Evolutionary conservation across 1,140 invertebrate genomes (phyloP).

Genomic region (Trissolcus basalis): DNA sequence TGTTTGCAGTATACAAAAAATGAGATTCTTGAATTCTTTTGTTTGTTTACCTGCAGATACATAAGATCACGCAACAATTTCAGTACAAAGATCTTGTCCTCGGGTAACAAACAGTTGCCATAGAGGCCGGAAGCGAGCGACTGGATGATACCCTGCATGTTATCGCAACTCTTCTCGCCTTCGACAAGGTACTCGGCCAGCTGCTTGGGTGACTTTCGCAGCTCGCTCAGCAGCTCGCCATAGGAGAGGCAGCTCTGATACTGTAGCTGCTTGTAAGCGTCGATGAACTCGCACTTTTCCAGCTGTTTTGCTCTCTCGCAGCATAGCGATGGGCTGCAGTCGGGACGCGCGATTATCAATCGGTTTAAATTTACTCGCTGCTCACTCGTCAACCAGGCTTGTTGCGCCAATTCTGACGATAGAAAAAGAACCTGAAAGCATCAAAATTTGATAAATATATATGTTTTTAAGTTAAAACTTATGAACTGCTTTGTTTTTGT

Average conservation of each 20-base stretch:
- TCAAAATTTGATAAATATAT: too few species aligned
- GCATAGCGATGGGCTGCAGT: constrained; percentile 84
- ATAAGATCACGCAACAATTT: constrained; percentile 88
- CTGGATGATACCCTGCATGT: constrained; percentile 82
- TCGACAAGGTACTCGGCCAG: constrained; percentile 86
- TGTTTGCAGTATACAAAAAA: too few species aligned
- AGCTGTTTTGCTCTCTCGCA: constrained; percentile 86
- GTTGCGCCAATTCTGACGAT: constrained; percentile 83
- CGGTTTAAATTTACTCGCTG: constrained; percentile 90
- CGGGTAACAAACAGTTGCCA: constrained; percentile 85
- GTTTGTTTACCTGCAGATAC: constrained; percentile 84
- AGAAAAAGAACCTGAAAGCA: constrained; percentile 77
- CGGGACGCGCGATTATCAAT: constrained; percentile 84
- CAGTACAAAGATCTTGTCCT: constrained; percentile 88
- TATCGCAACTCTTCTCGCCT: constrained; percentile 83
- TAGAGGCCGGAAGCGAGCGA: constrained; percentile 89
- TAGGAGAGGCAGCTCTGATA: constrained; percentile 87
- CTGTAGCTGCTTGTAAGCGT: constrained; percentile 90
- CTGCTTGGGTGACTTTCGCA: constrained; percentile 88
- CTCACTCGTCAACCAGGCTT: constrained; percentile 92
- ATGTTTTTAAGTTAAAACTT: too few species aligned
- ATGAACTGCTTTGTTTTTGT: too few species aligned
- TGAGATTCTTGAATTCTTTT: too few species aligned
- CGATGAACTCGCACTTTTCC: constrained; percentile 88
- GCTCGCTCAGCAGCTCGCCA: constrained; percentile 85